A percentile compares a stretch with the other conserved stretches of the same genome.
These are phyloP conservation scores for Minunthozetes semirufus DNA, from an alignment of 2,888 invertebrate genomes.

Conservation along the genomic window DNA sequence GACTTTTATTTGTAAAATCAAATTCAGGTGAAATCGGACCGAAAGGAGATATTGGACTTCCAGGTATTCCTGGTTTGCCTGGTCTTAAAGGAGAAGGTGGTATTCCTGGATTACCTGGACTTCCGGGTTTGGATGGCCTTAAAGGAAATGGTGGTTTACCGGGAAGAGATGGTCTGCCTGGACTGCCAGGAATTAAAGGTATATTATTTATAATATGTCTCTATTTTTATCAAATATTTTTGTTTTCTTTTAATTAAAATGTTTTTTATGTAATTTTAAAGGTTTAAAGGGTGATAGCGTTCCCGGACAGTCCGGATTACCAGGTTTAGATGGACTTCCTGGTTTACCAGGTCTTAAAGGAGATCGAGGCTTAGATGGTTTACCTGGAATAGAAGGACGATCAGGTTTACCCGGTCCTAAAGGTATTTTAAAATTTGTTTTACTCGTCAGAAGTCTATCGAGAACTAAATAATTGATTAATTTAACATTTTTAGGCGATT, in stretches of 20 bases:
- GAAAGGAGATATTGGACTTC: slow-evolving; percentile 45
- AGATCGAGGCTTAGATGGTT: slow-evolving; percentile 60
- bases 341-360: slow-evolving; percentile 58
- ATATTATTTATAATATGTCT: background rate
- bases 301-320: slow-evolving; percentile 44
- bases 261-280: too few species aligned
- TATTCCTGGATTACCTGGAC: slow-evolving; percentile 53
- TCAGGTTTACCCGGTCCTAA: slow-evolving; percentile 62
- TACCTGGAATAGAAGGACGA: slow-evolving; percentile 53
- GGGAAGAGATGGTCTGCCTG: slow-evolving; percentile 53
- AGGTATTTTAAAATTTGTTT: too few species aligned
- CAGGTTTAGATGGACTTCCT: slow-evolving; percentile 45
- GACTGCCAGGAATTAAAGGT: slow-evolving; percentile 49
- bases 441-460: too few species aligned
- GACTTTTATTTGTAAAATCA: slow-evolving; percentile 35
- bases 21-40: slow-evolving; percentile 44
- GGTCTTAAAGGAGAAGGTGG: slow-evolving; percentile 35
- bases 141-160: slow-evolving; percentile 47
- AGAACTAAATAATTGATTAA: background rate
- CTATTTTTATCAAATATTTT: background rate
- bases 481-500: slow-evolving; percentile 49
- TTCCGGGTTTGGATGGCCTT: slow-evolving; percentile 46
- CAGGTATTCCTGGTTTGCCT: slow-evolving; percentile 34
- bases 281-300: slow-evolving; percentile 11
- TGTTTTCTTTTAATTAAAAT: background rate